Evolutionary conservation across 37 sponge, comb jelly and placozoan genomes (phyloP).

Genomic region (Chondrosia reniformis): DNA sequence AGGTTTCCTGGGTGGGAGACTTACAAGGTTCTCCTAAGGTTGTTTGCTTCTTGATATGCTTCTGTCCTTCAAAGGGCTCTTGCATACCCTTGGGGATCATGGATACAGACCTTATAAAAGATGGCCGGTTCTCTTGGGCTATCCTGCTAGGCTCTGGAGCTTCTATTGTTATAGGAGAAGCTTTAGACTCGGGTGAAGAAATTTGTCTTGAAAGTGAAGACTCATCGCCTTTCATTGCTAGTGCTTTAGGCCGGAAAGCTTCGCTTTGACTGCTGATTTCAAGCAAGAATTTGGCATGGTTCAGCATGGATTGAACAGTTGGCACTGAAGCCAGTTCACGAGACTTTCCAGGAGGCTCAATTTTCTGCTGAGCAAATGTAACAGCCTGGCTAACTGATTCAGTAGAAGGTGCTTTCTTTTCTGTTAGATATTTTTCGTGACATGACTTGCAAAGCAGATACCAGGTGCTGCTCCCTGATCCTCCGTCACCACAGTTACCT

Average conservation of each 20-base stretch:
- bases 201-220: background rate
- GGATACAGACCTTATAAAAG: slow-evolving; percentile 27
- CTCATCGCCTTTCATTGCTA: background rate
- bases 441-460: slow-evolving; percentile 96
- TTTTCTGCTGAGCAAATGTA: slow-evolving; percentile 37
- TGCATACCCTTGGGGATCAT: background rate
- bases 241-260: background rate
- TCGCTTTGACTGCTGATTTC: background rate
- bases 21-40: background rate
- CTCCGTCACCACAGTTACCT: slow-evolving; percentile 97
- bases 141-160: background rate
- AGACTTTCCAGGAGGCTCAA: slow-evolving; percentile 60
- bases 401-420: slow-evolving; percentile 46
- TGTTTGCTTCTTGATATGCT: background rate
- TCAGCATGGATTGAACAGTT: slow-evolving; percentile 65
- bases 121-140: background rate
- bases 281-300: slow-evolving; percentile 82
- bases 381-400: slow-evolving; percentile 35
- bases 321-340: slow-evolving; percentile 43
- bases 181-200: background rate
- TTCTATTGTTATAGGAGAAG: background rate
- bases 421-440: slow-evolving; percentile 73
- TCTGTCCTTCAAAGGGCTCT: background rate
- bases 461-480: slow-evolving; percentile 93
- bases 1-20: background rate